Evolutionary conservation across 2,113 vertebrate genomes (phyloP), one percentile per base, ranked within the genome.

Genomic region (Cichladusa arquata): DNA sequence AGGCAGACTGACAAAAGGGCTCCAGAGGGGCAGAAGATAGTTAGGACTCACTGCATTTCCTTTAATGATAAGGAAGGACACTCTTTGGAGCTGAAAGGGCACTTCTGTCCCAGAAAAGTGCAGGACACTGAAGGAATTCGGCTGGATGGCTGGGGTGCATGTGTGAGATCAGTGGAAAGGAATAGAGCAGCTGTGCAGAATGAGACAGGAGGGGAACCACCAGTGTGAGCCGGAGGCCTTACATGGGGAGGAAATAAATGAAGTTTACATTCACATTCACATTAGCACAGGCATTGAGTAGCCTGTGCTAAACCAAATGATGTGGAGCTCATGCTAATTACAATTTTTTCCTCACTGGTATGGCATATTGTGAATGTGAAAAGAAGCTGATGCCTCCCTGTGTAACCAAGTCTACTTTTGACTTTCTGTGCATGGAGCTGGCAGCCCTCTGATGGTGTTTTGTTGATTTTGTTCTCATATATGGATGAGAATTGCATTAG

Each of bases 111-210:
- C 44, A 70, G 72, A 60, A 50, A 81, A 90, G 22, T 42, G 33
- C 19, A 81, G 60, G 34, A 34, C 1, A 0, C 14, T 74, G 72
- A 65, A 83, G 47, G 28, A 92, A 65, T 73, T 38, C 0, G 3
- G 10, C 51, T 83, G 67, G 50, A 20, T 72, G 53, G 45, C 48
- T 89, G 0, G 0, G 16, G 23, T 0, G 0, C 11, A 5, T 10
- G 15, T 50, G 72, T 62, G 79, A 77, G 50, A 88, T 58, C 5
- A 3, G 38, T 61, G 42, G 71, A 61, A 80, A 83, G 66, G 76
- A 85, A 47, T 40, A 48, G 15, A 88, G 76, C 64, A 96, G 67
- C 66, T 97, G 81, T 80, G 60, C 64, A 67, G 51, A 60, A 1
- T 58, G 28, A 73, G 90, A 45, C 10, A 64, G 71, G 85, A 94